Evolutionary conservation across 2,113 vertebrate genomes (phyloP), one percentile per base, ranked within the genome.

Genomic region (Oncorhynchus keta): DNA sequence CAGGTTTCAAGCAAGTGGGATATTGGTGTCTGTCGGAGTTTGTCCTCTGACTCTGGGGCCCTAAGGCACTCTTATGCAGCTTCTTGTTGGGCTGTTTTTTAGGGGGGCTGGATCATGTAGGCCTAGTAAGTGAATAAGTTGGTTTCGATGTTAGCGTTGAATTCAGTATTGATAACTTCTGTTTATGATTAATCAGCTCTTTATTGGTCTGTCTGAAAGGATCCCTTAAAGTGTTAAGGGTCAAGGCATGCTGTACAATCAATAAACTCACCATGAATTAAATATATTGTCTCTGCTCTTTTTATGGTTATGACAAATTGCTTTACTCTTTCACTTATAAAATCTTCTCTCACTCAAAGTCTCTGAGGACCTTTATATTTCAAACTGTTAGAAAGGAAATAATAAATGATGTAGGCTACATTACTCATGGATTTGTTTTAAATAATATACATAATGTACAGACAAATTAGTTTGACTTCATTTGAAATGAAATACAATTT

Each of bases 251-350:
- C 85, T 93, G 87, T 94, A 92, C 88, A 92, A 93, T 94, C 92
- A 95, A 95, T 95, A 95, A 95, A 95, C 93, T 95, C 93, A 95
- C 93, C 91, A 93, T 95, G 92, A 94, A 82, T 70, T 20, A 81
- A 68, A 49, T 18, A 3, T 20, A 22, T 62, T 62, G 59, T 62
- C 59, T 16, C 48, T 30, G 6, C 12, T 76, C 20, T 68, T 75
- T 57, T 70, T 16, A 51, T 57, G 4, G 57, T 66, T 9, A 39
- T 51, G 12, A n/a, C 67, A 16, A 13, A 55, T 55, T 55, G 16
- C 16, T 55, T 55, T 55, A 55, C 5, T 45, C 39, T 45, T 45
- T 45, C 39, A 45, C 39, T 45, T 11, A 39, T 9, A 39, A 39
- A 39, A 39, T 2, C 7, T 8, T 39, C 6, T 39, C 39, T 39